These are phyloP conservation scores for Pammene fasciana DNA, from an alignment of 2,888 invertebrate genomes.

Conservation along the genomic window DNA sequence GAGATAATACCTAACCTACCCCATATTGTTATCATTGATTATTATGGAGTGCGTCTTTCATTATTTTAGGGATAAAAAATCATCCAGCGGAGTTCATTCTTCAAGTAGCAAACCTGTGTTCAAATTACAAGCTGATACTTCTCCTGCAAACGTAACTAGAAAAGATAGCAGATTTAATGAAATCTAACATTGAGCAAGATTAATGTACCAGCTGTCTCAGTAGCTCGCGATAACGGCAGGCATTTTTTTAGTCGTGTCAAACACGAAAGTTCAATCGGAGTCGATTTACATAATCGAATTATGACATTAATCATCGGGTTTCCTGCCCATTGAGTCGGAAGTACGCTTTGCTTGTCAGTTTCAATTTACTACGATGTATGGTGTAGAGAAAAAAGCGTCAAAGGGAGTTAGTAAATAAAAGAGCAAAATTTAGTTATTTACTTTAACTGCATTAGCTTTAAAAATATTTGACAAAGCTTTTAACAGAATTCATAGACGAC, in stretches of 20 bases:
- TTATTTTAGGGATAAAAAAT: no score
- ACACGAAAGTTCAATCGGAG: conserved; percentile 34
- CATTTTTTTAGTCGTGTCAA: conserved; percentile 28
- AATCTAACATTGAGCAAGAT: conserved; percentile 10
- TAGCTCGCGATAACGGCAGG: conserved; percentile 23
- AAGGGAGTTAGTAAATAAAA: no score
- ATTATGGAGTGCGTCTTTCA: no score
- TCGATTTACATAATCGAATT: conserved; percentile 42
- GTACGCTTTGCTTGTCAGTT: conserved; percentile 39
- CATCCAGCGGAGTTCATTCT: no score
- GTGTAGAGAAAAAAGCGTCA: not conserved
- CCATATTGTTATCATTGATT: no score
- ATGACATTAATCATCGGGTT: conserved; percentile 41
- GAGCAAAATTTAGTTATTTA: no score
- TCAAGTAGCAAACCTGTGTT: no score
- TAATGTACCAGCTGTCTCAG: conserved; percentile 18
- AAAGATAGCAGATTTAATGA: not conserved
- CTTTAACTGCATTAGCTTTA: no score
- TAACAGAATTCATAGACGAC: no score
- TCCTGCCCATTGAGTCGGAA: conserved; percentile 41
- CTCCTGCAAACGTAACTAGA: not conserved
- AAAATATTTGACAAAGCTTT: no score
- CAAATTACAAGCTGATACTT: no score
- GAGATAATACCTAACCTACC: no score
- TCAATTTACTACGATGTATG: conserved; percentile 33